These are phyloP conservation scores for Teleopsis dalmanni DNA, from an alignment of 1,140 invertebrate genomes.

Conservation along the genomic window DNA sequence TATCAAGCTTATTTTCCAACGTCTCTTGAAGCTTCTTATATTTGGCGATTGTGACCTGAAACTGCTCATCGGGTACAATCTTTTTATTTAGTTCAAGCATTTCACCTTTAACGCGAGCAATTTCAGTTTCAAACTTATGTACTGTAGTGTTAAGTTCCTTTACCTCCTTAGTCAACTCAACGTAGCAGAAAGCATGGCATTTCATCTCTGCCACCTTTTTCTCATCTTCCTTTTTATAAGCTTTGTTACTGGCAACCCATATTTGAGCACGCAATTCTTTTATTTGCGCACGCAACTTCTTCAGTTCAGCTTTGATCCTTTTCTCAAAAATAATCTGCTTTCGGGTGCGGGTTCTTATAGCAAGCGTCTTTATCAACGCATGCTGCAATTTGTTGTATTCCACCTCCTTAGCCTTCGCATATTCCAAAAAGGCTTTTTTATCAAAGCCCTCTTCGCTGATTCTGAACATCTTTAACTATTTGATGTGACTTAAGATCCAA, in stretches of 20 bases:
- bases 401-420: no score
- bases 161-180: constrained; percentile 12
- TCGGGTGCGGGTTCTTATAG: no score
- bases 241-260: constrained; percentile 31
- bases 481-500: no score
- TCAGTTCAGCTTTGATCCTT: constrained; percentile 36
- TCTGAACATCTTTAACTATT: no score
- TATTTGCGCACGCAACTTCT: constrained; percentile 28
- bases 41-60: constrained; percentile 10
- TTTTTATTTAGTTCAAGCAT: constrained; percentile 15
- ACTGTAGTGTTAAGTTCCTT: constrained; percentile 9
- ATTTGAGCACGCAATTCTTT: constrained; percentile 36
- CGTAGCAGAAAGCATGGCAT: constrained; percentile 15
- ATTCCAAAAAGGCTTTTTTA: no score
- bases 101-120: constrained; percentile 14
- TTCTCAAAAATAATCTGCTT: constrained; percentile 35
- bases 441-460: no score
- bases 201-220: constrained; percentile 9
- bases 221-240: constrained; percentile 7
- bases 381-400: no score
- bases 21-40: constrained; percentile 11
- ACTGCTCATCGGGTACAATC: constrained; percentile 15
- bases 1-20: constrained; percentile 18
- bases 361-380: no score
- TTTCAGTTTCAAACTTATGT: constrained; percentile 14